A percentile compares a stretch with the other conserved stretches of the same genome.
Evolutionary conservation across 2,797 vertebrate species (phyloP).

Genomic region (Tapirus indicus): DNA sequence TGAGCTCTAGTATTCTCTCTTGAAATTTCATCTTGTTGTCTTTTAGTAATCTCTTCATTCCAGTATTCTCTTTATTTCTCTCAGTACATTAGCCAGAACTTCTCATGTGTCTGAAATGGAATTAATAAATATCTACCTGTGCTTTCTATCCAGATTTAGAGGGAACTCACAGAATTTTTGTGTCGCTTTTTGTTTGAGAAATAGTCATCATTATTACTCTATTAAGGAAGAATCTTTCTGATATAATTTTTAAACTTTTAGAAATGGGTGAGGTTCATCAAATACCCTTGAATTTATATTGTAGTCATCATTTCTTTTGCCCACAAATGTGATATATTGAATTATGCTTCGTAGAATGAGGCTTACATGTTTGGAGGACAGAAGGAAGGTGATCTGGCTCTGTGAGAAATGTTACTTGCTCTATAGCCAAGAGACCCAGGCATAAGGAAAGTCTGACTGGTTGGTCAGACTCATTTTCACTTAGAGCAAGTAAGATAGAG

Average conservation of each 20-base stretch:
- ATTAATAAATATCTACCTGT: neutral
- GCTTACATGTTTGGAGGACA: neutral
- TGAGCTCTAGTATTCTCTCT: neutral
- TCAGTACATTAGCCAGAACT: neutral
- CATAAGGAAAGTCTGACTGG: neutral
- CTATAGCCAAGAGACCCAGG: neutral
- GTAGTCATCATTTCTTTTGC: conserved; percentile 19
- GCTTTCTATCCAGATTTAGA: neutral
- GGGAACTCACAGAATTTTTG: neutral
- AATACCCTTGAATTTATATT: neutral
- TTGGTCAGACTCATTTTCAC: neutral
- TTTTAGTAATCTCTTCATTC: neutral
- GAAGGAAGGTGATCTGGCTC: neutral
- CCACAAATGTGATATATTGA: neutral
- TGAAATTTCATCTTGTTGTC: conserved; percentile 18
- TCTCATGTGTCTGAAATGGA: neutral
- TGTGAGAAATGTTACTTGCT: neutral
- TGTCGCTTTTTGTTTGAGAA: conserved; percentile 7
- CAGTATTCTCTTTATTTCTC: neutral
- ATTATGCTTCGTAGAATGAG: neutral
- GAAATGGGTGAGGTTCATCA: neutral
- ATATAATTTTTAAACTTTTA: neutral
- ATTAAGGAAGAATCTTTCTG: conserved; percentile 1
- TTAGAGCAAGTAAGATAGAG: neutral
- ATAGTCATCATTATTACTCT: neutral